phyloP scores from a whole-genome alignment of 2,113 vertebrate species.

The Pseudorectes ferrugineus region DNA sequence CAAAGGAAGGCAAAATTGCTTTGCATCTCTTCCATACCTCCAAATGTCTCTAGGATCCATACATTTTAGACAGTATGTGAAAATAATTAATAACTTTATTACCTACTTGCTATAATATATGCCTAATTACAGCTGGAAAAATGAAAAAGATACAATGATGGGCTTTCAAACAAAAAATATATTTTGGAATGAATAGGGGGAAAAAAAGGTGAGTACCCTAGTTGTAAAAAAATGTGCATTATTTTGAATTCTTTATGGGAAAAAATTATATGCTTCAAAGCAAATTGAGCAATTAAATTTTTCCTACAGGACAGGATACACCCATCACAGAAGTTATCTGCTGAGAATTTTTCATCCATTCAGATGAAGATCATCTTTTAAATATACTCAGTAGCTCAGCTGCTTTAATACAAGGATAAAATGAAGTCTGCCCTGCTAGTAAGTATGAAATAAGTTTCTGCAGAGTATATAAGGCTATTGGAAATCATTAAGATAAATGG shows the following conservation, averaged over 20 bases:
- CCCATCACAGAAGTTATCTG: neutral
- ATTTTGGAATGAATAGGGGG: accelerated
- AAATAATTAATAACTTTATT: neutral
- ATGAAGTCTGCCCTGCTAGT: neutral
- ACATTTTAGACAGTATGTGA: neutral
- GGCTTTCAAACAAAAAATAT: neutral
- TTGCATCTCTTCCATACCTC: neutral
- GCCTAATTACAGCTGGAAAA: neutral
- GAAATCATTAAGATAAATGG: neutral
- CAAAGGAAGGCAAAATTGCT: neutral
- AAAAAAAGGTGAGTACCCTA: accelerated
- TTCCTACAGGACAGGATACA: neutral
- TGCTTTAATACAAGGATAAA: neutral
- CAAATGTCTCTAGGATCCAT: neutral
- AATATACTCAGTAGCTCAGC: neutral
- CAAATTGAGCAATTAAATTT: neutral
- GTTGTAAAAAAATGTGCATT: neutral
- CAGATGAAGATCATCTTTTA: neutral
- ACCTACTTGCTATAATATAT: neutral
- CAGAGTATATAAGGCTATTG: neutral
- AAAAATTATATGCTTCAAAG: neutral
- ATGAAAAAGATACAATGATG: neutral
- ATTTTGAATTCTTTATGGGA: neutral
- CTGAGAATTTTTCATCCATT: neutral
- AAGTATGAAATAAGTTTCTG: neutral